Conservation (phyloP, 2,888 invertebrate species). For the Muschampia plurimacula region DNA sequence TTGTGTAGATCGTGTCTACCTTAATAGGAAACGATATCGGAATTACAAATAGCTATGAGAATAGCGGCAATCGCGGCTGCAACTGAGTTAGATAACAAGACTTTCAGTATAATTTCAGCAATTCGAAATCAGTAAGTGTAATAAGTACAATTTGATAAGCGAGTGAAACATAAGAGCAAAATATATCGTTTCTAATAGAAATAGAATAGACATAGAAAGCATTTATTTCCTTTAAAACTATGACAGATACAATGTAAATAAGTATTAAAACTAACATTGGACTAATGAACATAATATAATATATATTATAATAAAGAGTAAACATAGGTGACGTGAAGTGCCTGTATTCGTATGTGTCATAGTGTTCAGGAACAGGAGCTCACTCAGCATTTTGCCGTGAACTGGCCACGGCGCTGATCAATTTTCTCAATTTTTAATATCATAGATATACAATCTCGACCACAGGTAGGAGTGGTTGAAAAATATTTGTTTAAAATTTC, state of each 20-base stretch:
- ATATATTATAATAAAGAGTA: too few relatives aligned
- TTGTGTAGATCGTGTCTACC: conserved; percentile 21
- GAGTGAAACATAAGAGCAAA: neutral
- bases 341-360: too few relatives aligned
- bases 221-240: too few relatives aligned
- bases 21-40: conserved; percentile 31
- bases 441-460: conserved; percentile 4
- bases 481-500: conserved; percentile 32
- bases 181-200: neutral
- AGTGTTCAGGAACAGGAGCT: too few relatives aligned
- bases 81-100: conserved; percentile 14
- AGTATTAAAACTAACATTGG: too few relatives aligned
- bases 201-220: too few relatives aligned
- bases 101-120: conserved; percentile 10
- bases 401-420: too few relatives aligned
- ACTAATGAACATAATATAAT: too few relatives aligned
- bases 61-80: conserved; percentile 23
- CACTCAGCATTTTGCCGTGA: too few relatives aligned
- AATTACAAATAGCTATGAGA: conserved; percentile 32
- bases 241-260: too few relatives aligned
- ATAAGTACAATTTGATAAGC: neutral
- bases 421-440: too few relatives aligned
- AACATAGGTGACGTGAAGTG: too few relatives aligned
- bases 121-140: neutral
- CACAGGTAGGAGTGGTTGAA: conserved; percentile 20